A percentile compares a stretch with the other conserved stretches of the same genome.
phyloP scores from a whole-genome alignment of 2,113 vertebrate genomes.

The Lethenteron reissneri region DNA sequence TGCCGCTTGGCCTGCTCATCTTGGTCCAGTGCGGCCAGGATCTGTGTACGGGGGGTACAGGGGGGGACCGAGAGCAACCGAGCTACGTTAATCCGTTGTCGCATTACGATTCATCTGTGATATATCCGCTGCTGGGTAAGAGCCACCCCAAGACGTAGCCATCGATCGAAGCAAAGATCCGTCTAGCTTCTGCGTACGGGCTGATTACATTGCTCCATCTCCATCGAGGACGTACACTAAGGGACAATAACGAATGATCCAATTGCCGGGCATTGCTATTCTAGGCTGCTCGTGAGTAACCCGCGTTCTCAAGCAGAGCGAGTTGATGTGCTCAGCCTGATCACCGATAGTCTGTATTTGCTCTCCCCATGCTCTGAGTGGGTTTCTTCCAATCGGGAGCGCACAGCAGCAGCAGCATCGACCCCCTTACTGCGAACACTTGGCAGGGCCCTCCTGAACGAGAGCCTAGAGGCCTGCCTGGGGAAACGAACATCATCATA shows the following conservation, averaged over 20 bases:
- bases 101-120: neutral
- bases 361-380: neutral
- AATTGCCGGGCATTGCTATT: too few relatives aligned
- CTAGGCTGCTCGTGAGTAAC: too few relatives aligned
- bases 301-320: too few relatives aligned
- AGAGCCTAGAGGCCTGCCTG: too few relatives aligned
- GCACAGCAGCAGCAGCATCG: neutral
- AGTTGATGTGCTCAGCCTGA: too few relatives aligned
- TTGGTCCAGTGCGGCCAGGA: slow-evolving; percentile 64
- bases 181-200: neutral
- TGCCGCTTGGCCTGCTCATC: slow-evolving; percentile 81
- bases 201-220: neutral
- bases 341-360: too few relatives aligned
- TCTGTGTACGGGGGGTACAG: slow-evolving; percentile 23
- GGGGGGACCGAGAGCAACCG: neutral
- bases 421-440: neutral
- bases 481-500: neutral
- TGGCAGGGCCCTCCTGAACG: too few relatives aligned
- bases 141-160: neutral
- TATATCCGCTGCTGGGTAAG: neutral
- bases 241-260: too few relatives aligned
- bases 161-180: neutral
- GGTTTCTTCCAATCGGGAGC: neutral
- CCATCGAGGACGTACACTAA: neutral
- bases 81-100: neutral